Conservation (phyloP, 2,113 vertebrate genomes). For the Puffinus mauretanicus region DNA sequence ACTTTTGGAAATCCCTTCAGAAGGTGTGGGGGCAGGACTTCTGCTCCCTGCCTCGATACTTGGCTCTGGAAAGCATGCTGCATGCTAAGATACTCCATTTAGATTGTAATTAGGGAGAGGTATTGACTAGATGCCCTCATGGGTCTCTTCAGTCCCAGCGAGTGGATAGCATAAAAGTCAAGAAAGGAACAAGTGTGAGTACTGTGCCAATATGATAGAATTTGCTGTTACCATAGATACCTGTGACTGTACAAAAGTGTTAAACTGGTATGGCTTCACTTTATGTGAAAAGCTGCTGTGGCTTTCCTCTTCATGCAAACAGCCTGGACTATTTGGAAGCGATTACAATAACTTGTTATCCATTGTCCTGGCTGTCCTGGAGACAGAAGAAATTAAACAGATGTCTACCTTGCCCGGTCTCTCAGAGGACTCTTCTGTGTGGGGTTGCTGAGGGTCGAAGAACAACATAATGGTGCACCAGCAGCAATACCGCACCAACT, state of each 20-base stretch:
- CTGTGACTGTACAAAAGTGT: background rate
- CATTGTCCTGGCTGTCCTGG: no score
- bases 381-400: no score
- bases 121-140: background rate
- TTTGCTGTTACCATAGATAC: constrained; percentile 42
- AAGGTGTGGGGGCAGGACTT: background rate
- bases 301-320: background rate
- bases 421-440: no score
- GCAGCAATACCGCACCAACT: no score
- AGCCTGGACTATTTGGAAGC: background rate
- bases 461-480: no score
- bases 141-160: background rate
- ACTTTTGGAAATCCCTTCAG: background rate
- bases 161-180: background rate
- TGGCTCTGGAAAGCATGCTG: background rate
- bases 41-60: background rate
- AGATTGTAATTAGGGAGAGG: background rate
- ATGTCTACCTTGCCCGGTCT: no score
- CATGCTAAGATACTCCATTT: background rate
- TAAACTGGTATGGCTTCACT: background rate
- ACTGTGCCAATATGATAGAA: background rate
- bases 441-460: no score
- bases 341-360: background rate
- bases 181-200: background rate
- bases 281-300: background rate